phyloP scores from a whole-genome alignment of 2,888 invertebrate genomes.

The Thera obeliscata region DNA sequence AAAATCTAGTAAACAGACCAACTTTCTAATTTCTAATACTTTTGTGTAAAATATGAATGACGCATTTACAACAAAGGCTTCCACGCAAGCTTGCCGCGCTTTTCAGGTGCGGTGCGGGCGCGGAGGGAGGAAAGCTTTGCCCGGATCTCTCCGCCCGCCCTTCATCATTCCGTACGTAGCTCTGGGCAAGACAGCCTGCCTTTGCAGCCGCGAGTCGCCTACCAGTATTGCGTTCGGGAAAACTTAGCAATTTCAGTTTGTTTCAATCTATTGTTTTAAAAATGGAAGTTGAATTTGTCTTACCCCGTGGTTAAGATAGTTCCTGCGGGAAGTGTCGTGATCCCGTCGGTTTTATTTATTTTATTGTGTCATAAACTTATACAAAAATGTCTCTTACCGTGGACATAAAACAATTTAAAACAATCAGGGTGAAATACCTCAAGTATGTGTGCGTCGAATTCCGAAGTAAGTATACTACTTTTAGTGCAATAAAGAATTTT shows the following conservation, averaged over 20 bases:
- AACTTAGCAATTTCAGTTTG: slow-evolving; percentile 33
- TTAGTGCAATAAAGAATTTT: background rate
- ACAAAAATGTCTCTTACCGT: slow-evolving; percentile 87
- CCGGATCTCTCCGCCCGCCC: slow-evolving; percentile 54
- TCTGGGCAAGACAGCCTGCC: slow-evolving; percentile 37
- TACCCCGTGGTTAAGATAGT: slow-evolving; percentile 5
- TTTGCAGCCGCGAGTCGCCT: slow-evolving; percentile 17
- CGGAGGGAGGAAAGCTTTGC: slow-evolving; percentile 54
- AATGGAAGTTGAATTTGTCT: slow-evolving; percentile 16
- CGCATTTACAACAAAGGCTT: slow-evolving; percentile 29
- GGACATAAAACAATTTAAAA: slow-evolving; percentile 87
- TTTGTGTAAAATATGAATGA: slow-evolving; percentile 3
- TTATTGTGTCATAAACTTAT: slow-evolving; percentile 13
- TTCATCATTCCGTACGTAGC: slow-evolving; percentile 51
- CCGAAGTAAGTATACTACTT: slow-evolving; percentile 86
- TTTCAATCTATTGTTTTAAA: background rate
- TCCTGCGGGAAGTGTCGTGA: background rate
- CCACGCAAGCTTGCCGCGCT: slow-evolving; percentile 20
- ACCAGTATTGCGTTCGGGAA: slow-evolving; percentile 39
- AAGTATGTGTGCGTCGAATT: slow-evolving; percentile 89
- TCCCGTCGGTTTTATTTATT: slow-evolving; percentile 7
- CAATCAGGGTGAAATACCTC: slow-evolving; percentile 87
- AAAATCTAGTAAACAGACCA: too few relatives aligned
- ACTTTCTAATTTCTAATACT: too few relatives aligned
- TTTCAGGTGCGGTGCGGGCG: slow-evolving; percentile 31